phyloP scores from a whole-genome alignment of 2,888 invertebrate species.

The Euclidia mi region DNA sequence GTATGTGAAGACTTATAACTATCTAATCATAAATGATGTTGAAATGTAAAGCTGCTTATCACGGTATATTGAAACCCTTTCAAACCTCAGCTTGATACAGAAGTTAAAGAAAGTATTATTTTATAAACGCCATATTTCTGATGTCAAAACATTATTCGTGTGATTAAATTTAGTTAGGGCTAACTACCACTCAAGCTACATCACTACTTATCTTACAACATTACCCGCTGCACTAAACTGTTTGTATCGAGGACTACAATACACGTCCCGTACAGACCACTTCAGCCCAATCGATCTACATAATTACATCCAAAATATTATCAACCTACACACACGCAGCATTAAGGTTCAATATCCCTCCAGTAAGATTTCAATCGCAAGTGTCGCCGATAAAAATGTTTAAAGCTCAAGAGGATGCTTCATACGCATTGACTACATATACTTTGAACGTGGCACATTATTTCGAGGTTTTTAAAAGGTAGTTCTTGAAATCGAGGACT shows the following conservation, averaged over 20 bases:
- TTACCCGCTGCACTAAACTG: conserved; percentile 37
- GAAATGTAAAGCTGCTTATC: too few species aligned
- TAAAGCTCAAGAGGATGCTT: conserved; percentile 64
- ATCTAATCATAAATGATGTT: too few species aligned
- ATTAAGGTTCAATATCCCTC: conserved; percentile 33
- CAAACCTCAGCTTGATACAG: too few species aligned
- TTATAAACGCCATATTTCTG: too few species aligned
- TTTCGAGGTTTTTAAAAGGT: conserved; percentile 58
- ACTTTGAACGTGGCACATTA: conserved; percentile 59
- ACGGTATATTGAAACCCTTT: too few species aligned
- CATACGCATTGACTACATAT: conserved; percentile 62
- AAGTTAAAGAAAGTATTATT: too few species aligned
- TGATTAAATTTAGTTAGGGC: neutral
- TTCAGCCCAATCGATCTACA: conserved; percentile 62
- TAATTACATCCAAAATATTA: conserved; percentile 38
- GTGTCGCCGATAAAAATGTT: conserved; percentile 70
- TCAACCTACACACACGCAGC: conserved; percentile 28
- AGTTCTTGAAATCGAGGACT: conserved; percentile 33
- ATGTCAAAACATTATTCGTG: too few species aligned
- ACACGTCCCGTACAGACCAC: conserved; percentile 62
- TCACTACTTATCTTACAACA: conserved; percentile 9
- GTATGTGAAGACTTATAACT: too few species aligned
- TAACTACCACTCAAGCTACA: neutral
- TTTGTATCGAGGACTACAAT: conserved; percentile 58
- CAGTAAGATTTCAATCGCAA: conserved; percentile 24